Evolutionary conservation across 2,113 vertebrate genomes (phyloP).

Genomic region (Camelus dromedarius): DNA sequence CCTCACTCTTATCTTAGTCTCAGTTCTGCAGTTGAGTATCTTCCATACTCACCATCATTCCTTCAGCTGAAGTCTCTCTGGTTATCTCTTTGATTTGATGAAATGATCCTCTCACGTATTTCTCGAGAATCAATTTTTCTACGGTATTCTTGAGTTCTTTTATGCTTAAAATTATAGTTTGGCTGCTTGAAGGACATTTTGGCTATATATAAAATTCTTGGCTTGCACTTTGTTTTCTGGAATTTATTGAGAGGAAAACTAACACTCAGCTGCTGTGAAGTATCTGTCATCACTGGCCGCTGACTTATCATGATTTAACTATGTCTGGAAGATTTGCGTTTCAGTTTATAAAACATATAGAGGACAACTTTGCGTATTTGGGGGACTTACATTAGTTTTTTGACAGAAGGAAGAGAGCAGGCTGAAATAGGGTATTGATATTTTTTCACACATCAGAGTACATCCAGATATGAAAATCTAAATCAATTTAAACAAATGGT

Average conservation of each 20-base stretch:
- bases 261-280: not conserved
- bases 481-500: not conserved
- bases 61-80: not conserved
- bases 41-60: not conserved
- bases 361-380: not conserved
- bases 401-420: not conserved
- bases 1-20: not conserved
- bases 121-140: not conserved
- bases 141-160: not conserved
- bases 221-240: not conserved
- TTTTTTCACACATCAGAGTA: not conserved
- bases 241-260: not conserved
- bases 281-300: not conserved
- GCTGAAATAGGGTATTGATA: not conserved
- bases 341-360: not conserved
- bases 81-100: not conserved
- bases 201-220: not conserved
- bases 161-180: not conserved
- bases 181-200: not conserved
- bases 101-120: not conserved
- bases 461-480: not conserved
- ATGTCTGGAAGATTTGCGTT: not conserved
- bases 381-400: not conserved
- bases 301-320: not conserved
- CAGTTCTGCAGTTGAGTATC: not conserved